Conservation (phyloP, 2,113 vertebrate genomes). For the Malaclemys terrapin region DNA sequence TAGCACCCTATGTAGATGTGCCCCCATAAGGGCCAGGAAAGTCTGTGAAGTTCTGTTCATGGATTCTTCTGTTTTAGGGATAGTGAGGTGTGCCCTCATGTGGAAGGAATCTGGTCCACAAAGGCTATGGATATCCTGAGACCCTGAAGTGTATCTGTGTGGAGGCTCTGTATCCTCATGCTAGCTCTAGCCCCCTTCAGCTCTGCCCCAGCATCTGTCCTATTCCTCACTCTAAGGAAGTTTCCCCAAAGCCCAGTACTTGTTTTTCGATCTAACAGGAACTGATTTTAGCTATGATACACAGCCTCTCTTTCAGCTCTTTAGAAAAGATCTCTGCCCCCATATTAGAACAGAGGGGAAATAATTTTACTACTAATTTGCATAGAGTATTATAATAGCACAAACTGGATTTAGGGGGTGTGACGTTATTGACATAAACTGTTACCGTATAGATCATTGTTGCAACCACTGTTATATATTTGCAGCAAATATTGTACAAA, state of each 20-base stretch:
- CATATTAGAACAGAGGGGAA: neutral
- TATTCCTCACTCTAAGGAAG: neutral
- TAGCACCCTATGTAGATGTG: neutral
- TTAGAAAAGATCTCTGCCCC: neutral
- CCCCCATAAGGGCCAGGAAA: neutral
- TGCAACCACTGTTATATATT: no score
- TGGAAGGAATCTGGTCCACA: constrained; percentile 31
- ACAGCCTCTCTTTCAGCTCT: neutral
- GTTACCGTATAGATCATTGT: no score
- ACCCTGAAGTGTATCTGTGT: neutral
- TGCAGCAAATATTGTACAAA: no score
- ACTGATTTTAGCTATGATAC: neutral
- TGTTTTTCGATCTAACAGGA: neutral
- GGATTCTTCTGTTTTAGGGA: neutral
- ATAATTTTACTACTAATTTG: neutral
- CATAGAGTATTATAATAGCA: neutral
- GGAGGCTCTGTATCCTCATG: no score
- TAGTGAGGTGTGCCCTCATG: neutral
- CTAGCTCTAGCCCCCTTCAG: no score
- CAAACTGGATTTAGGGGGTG: neutral
- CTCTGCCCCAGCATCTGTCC: no score
- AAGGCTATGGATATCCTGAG: constrained; percentile 49
- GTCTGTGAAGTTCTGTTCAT: neutral
- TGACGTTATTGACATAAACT: no score
- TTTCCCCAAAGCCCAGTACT: constrained; percentile 16